These are phyloP conservation scores for Parazoanthus darwini DNA, from an alignment of 92 coral and sea anemone genomes.

Conservation along the genomic window DNA sequence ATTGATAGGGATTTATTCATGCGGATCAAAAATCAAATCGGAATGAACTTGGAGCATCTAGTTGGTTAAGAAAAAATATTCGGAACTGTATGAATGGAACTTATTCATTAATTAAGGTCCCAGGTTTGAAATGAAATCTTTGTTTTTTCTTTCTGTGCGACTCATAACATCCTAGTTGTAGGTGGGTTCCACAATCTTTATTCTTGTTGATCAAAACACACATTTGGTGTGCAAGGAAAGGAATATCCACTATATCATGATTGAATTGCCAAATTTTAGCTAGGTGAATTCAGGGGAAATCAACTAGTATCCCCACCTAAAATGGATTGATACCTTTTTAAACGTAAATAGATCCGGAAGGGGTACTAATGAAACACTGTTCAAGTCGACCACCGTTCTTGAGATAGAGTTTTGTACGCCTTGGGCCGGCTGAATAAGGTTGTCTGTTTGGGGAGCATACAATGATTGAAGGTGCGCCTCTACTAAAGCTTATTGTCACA, in stretches of 20 bases:
- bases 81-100: too few species aligned
- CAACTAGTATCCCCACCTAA: neutral
- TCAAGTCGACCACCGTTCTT: neutral
- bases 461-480: neutral
- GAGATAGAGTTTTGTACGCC: neutral
- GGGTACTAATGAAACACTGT: neutral
- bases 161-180: too few species aligned
- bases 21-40: too few species aligned
- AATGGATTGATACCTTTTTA: neutral
- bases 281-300: neutral
- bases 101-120: too few species aligned
- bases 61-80: too few species aligned
- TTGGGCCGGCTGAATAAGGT: too few species aligned
- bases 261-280: neutral
- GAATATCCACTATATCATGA: neutral
- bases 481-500: neutral
- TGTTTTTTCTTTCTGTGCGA: too few species aligned
- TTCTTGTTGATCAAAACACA: neutral
- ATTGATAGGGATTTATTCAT: too few species aligned
- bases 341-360: neutral
- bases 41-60: too few species aligned
- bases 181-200: neutral
- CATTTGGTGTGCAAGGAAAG: neutral
- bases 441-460: neutral
- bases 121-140: too few species aligned